Evolutionary conservation across 2,797 vertebrate species (phyloP).

Genomic region (Peromyscus eremicus): DNA sequence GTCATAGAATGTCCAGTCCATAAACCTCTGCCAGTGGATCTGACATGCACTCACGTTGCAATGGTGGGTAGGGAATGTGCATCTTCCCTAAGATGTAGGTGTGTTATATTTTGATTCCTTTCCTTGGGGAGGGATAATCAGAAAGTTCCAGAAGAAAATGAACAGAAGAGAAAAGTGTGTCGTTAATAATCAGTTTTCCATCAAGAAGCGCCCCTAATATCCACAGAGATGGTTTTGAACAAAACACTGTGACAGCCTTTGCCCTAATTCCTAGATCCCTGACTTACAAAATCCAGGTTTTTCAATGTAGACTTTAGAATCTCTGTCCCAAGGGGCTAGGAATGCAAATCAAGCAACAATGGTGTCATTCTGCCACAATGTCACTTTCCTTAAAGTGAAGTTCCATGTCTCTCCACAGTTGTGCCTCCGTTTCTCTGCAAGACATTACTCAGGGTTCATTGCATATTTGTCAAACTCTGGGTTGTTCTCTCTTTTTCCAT

Average conservation of each 20-base stretch:
- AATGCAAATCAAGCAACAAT: neutral
- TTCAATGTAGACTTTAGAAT: neutral
- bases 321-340: constrained; percentile 8
- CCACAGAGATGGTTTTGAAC: constrained; percentile 10
- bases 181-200: neutral
- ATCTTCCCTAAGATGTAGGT: neutral
- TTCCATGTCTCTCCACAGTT: neutral
- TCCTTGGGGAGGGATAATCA: neutral
- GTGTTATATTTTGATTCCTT: neutral
- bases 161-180: neutral
- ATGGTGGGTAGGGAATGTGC: neutral
- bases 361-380: neutral
- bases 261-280: neutral
- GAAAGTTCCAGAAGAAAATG: neutral
- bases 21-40: neutral
- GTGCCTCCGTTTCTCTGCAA: neutral
- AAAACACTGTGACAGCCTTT: constrained; percentile 1
- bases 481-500: neutral
- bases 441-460: neutral
- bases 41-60: neutral
- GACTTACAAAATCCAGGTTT: neutral
- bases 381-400: constrained; percentile 7
- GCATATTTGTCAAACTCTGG: neutral
- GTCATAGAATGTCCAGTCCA: neutral
- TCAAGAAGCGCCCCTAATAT: neutral